Percentiles rank a stretch among this genome's conserved stretches.
Conservation (phyloP, 2,113 vertebrate species). For the Sapajus apella region DNA sequence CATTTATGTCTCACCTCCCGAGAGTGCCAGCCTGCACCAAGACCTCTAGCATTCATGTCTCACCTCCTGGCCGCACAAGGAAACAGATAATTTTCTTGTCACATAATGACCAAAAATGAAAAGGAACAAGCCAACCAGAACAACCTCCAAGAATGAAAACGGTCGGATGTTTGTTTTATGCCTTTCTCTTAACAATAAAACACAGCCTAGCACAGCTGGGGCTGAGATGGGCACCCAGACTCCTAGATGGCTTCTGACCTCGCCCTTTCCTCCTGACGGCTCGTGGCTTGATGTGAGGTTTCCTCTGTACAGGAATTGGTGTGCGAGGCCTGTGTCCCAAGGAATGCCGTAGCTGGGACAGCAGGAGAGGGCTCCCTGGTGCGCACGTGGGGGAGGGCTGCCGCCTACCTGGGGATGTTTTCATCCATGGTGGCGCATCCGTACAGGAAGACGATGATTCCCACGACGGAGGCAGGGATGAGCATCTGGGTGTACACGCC, state of each 20-base stretch:
- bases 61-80: neutral
- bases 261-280: fast-evolving
- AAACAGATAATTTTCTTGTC: neutral
- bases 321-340: neutral
- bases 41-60: neutral
- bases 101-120: neutral
- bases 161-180: too few species aligned
- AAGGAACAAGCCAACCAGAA: neutral
- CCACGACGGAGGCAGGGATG: constrained; percentile 95
- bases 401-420: constrained; percentile 94
- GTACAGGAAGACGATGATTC: constrained; percentile 96
- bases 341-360: neutral
- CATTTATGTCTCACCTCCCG: too few species aligned
- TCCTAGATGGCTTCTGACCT: fast-evolving
- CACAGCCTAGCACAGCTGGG: fast-evolving
- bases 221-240: fast-evolving
- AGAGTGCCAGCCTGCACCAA: too few species aligned
- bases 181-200: neutral
- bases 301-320: fast-evolving
- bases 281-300: fast-evolving
- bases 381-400: fast-evolving
- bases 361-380: neutral
- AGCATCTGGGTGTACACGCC: constrained; percentile 99
- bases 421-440: constrained; percentile 95
- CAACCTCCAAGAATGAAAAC: neutral